A percentile compares a stretch with the other conserved stretches of the same genome.
These are phyloP conservation scores for Galleria mellonella DNA, from an alignment of 1,140 invertebrate genomes.

Conservation along the genomic window DNA sequence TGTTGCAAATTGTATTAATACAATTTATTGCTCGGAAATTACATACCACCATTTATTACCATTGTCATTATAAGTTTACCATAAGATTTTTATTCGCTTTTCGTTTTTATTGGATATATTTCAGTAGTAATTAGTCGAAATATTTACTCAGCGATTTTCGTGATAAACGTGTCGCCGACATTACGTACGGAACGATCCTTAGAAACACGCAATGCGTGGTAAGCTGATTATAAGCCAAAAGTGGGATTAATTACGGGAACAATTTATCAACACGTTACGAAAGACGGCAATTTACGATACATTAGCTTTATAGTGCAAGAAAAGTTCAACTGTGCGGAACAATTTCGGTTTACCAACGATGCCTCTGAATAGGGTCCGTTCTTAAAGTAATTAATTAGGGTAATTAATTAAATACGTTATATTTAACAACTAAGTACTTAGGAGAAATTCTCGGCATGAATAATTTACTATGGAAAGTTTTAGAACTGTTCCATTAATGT, in stretches of 20 bases:
- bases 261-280: conserved; percentile 20
- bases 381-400: conserved; percentile 33
- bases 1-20: conserved; percentile 11
- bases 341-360: conserved; percentile 12
- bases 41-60: conserved; percentile 4
- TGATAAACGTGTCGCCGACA: too few relatives aligned
- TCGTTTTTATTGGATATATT: too few relatives aligned
- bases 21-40: conserved; percentile 15
- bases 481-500: too few relatives aligned
- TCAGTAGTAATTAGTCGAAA: too few relatives aligned
- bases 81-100: not conserved
- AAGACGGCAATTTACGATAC: conserved; percentile 17
- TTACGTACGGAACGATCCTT: too few relatives aligned
- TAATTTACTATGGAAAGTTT: too few relatives aligned
- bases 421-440: too few relatives aligned
- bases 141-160: too few relatives aligned
- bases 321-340: conserved; percentile 25
- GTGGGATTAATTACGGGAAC: conserved; percentile 11
- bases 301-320: conserved; percentile 4
- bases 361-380: conserved; percentile 7
- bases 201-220: too few relatives aligned
- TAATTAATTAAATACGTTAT: not conserved
- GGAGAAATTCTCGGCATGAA: too few relatives aligned
- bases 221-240: too few relatives aligned
- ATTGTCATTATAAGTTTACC: too few relatives aligned